phyloP scores from a whole-genome alignment of 1,140 invertebrate species.

The Copidosoma floridanum region DNA sequence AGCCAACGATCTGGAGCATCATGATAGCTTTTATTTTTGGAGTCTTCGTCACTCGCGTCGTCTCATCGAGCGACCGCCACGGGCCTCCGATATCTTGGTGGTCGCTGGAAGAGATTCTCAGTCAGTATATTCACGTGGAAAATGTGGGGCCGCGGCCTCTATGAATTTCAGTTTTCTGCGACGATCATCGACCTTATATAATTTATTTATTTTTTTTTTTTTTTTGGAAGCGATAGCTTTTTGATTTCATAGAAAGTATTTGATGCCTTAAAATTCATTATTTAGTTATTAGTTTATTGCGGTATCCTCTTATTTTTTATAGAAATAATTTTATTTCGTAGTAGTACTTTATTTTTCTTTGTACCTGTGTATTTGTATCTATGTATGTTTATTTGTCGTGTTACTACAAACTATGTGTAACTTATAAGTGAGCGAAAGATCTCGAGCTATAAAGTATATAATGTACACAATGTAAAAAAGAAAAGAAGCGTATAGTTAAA shows the following conservation, averaged over 20 bases:
- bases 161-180: too few relatives aligned
- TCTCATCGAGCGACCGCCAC: conserved; percentile 28
- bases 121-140: conserved; percentile 24
- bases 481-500: too few relatives aligned
- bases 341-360: conserved; percentile 18
- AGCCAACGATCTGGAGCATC: conserved; percentile 33
- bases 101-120: conserved; percentile 40
- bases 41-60: conserved; percentile 38
- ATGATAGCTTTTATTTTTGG: conserved; percentile 42
- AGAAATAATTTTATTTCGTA: conserved; percentile 6
- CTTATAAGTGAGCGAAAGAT: conserved; percentile 3
- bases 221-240: conserved; percentile 10
- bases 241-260: conserved; percentile 23
- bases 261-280: conserved; percentile 9
- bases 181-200: too few relatives aligned
- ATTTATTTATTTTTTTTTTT: too few relatives aligned
- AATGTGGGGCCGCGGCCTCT: conserved; percentile 31
- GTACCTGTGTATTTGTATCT: conserved; percentile 25
- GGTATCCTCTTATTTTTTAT: conserved; percentile 20
- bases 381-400: too few relatives aligned
- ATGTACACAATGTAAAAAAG: too few relatives aligned
- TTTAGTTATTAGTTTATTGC: too few relatives aligned
- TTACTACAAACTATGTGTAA: conserved; percentile 18
- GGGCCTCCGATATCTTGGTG: conserved; percentile 32
- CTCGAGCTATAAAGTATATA: not conserved